Base-by-base conservation (phyloP, 2,888 invertebrate species). In the Acholoe squamosa region DNA sequence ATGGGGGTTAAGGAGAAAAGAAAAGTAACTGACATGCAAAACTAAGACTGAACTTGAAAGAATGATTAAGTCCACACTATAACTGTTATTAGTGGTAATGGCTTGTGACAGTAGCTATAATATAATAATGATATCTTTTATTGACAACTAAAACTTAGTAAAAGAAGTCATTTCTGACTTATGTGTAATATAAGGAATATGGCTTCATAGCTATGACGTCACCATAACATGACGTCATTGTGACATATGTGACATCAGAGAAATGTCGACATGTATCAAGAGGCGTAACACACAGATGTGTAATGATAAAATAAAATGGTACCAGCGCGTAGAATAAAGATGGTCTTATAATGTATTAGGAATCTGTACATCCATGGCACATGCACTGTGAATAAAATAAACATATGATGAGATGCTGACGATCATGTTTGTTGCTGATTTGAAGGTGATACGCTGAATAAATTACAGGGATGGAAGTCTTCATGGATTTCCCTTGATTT, bases 301-400 rank as follows among this genome's bases (percentile, higher is more conserved):
- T 43, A 43, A 43, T n/a, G n/a, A n/a, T n/a, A n/a, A n/a, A n/a
- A n/a, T 43, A 43, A 43, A 43, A 7, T 19, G 1, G n/a, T n/a
- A 61, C 22, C 61, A 61, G 22, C 61, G 61, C 19, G 61, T n/a
- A 61, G 19, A 12, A 19, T 61, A 61, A 61, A 61, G 12, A 61
- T 61, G 43, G 43, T 43, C 43, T 7, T 43, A 43, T 43, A 43
- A 43, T 43, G 43, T 61, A n/a, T 12, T 61, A n/a, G 61, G 19
- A 61, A 14, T n/a, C n/a, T n/a, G 61, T n/a, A 61, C 1, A 61
- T 61, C 61, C n/a, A 19, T 61, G 61, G 1, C 61, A 61, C 5
- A 61, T n/a, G 61, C 61, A 61, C 61, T 61, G 61, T 61, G 61
- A 61, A 61, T 61, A 19, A 61, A 61, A 61, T 61, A 61, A 61